Conservation (phyloP, 2,797 vertebrate genomes). For the Lerista edwardsae region DNA sequence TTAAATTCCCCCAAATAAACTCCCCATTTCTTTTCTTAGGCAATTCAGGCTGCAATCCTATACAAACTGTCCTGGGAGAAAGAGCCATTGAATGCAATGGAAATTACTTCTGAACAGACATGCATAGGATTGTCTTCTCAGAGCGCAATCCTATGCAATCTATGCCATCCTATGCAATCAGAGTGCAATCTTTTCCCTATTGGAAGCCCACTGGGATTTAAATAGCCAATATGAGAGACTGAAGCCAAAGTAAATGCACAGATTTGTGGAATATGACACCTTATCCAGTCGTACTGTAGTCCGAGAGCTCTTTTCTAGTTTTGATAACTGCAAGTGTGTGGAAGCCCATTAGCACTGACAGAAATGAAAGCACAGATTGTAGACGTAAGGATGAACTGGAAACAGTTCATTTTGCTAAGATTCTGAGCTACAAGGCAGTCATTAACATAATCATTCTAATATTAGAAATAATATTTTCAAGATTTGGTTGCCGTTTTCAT, state of each 20-base stretch:
- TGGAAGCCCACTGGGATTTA: no score
- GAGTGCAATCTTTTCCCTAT: no score
- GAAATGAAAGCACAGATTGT: neutral
- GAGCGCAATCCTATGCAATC: no score
- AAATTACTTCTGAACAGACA: no score
- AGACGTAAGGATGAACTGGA: neutral
- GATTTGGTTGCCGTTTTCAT: neutral
- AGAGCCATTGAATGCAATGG: no score
- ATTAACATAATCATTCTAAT: slow-evolving; percentile 2
- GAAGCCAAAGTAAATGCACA: neutral
- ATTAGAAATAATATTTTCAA: neutral
- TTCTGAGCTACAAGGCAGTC: neutral
- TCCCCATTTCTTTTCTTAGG: no score
- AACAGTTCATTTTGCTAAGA: neutral
- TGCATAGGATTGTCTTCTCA: no score
- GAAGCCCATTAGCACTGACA: neutral
- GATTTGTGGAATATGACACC: neutral
- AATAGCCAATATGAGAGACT: no score
- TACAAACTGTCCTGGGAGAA: no score
- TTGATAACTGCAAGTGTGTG: neutral
- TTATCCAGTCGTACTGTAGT: neutral
- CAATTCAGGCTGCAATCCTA: no score
- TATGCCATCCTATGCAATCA: no score
- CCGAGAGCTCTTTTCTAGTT: neutral
- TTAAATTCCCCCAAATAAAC: no score